A percentile compares a stretch with the other conserved stretches of the same genome.
Conservation (phyloP, 2,113 vertebrate species). For the Nycticorax nycticorax region DNA sequence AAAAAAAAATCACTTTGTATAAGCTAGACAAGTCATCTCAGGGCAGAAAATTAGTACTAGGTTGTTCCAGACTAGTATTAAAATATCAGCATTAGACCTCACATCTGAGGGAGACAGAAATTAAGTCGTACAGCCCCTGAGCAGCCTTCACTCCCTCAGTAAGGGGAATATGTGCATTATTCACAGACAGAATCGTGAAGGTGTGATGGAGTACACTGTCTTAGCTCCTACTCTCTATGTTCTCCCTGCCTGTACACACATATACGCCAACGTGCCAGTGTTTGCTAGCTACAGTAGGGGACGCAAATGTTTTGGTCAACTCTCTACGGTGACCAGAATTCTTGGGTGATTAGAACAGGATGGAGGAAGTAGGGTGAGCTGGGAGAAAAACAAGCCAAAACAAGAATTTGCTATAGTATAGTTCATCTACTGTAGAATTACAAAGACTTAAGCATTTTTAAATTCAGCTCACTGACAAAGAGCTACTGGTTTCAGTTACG, state of each 20-base stretch:
- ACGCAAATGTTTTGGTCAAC: neutral
- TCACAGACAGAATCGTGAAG: neutral
- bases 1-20: neutral
- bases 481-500: neutral
- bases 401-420: neutral
- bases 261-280: neutral
- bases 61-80: neutral
- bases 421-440: neutral
- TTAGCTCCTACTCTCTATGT: rapidly evolving
- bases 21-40: neutral
- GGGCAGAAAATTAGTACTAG: neutral
- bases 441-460: neutral
- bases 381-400: neutral
- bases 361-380: neutral
- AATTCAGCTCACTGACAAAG: neutral
- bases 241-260: rapidly evolving
- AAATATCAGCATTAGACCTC: neutral
- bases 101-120: neutral
- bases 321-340: neutral
- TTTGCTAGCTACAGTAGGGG: neutral
- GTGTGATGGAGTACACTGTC: neutral
- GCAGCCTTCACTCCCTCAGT: neutral
- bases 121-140: neutral
- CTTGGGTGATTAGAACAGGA: neutral
- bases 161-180: neutral